Evolutionary conservation across 2,888 invertebrate genomes (phyloP).

Genomic region (Brachyopa scutellaris): DNA sequence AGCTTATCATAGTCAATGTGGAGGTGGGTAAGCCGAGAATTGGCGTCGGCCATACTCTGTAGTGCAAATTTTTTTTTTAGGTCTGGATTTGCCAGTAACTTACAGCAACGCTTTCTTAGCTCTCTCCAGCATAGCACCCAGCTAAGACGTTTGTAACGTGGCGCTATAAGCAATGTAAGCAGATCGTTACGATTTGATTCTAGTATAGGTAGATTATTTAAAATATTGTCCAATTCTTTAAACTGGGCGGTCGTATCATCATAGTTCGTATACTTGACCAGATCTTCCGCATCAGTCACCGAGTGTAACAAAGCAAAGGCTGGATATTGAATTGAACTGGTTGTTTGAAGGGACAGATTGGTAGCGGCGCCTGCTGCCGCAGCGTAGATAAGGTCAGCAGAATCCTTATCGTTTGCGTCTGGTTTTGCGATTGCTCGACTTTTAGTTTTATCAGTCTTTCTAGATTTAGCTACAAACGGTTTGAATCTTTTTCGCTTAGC

Average conservation of each 20-base stretch:
- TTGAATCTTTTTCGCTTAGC: neutral
- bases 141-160: constrained; percentile 79
- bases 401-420: constrained; percentile 24
- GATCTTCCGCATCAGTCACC: constrained; percentile 79
- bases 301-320: constrained; percentile 79
- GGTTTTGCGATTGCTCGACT: constrained; percentile 6
- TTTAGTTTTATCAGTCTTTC: too few relatives aligned
- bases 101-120: constrained; percentile 78
- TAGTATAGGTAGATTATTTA: constrained; percentile 75
- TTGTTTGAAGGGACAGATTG: constrained; percentile 1
- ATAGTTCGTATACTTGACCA: constrained; percentile 77
- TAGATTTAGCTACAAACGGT: neutral
- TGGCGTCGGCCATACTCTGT: constrained; percentile 80
- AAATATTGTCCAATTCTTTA: constrained; percentile 75
- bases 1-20: constrained; percentile 80
- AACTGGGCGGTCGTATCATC: constrained; percentile 78
- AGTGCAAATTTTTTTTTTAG: constrained; percentile 78
- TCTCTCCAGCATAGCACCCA: constrained; percentile 79
- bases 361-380: constrained; percentile 54
- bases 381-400: constrained; percentile 35
- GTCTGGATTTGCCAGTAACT: constrained; percentile 75
- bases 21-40: constrained; percentile 77
- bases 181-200: constrained; percentile 77
- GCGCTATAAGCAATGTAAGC: constrained; percentile 77
- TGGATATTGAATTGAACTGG: constrained; percentile 33